Evolutionary conservation across 1,140 invertebrate genomes (phyloP).

Genomic region (Drosophila bipectinata): DNA sequence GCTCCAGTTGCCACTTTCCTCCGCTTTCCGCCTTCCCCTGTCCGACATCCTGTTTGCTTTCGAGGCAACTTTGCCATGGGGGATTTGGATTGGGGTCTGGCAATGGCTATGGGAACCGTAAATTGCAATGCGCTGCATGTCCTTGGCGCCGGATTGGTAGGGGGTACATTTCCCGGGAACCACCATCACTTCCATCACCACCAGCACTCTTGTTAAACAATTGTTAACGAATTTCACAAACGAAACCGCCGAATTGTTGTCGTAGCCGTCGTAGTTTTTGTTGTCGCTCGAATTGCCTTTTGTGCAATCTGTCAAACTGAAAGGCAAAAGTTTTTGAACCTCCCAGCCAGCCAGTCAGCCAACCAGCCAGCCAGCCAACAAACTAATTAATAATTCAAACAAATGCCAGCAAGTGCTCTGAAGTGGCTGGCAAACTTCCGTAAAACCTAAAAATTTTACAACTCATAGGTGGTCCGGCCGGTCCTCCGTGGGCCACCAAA

Average conservation of each 20-base stretch:
- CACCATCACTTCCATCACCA: slow-evolving; percentile 11
- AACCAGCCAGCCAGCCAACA: slow-evolving; percentile 41
- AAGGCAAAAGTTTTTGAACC: slow-evolving; percentile 50
- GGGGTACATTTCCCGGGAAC: background rate
- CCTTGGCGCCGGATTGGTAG: slow-evolving; percentile 9
- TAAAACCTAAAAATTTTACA: slow-evolving; percentile 23
- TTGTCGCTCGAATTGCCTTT: slow-evolving; percentile 16
- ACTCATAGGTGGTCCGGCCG: slow-evolving; percentile 30
- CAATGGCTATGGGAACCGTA: slow-evolving; percentile 40
- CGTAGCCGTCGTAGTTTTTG: slow-evolving; percentile 19
- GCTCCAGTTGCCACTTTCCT: slow-evolving; percentile 11
- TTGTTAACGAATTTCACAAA: slow-evolving; percentile 69
- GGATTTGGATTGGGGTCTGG: slow-evolving; percentile 33
- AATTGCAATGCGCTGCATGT: slow-evolving; percentile 67
- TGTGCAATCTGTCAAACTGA: slow-evolving; percentile 64
- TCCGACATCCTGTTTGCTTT: slow-evolving; percentile 26
- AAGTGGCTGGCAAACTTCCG: slow-evolving; percentile 34
- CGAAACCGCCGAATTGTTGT: slow-evolving; percentile 58
- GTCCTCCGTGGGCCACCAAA: background rate
- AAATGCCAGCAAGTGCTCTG: slow-evolving; percentile 33
- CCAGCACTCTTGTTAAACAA: slow-evolving; percentile 58
- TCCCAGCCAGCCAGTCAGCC: slow-evolving; percentile 17
- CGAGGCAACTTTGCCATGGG: slow-evolving; percentile 45
- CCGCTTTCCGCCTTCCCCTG: background rate
- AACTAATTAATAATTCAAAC: slow-evolving; percentile 67